Base-by-base conservation (phyloP, 2,888 invertebrate species). In the Ligdia adustata region DNA sequence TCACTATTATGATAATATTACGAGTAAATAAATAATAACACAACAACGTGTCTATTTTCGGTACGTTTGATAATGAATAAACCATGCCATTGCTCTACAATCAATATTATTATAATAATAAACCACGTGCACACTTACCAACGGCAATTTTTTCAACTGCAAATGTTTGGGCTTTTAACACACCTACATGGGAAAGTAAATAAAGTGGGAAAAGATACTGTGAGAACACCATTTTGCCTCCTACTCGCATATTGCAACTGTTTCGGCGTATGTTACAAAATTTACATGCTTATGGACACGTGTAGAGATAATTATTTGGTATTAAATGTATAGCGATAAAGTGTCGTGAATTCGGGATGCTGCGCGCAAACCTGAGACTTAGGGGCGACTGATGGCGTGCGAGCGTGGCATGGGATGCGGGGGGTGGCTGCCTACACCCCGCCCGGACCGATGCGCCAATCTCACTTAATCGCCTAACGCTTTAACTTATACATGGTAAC, bases 341-440 rank as follows among this genome's bases (percentile, higher is more conserved):
- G 61, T 58, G 69, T 63, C n/a, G n/a, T n/a, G n/a, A n/a, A n/a
- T n/a, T n/a, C 63, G 71, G 79, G 82, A 87, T 87, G 87, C 85
- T 88, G 86, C 74, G 87, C 73, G 75, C 87, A 80, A 87, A 86
- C 83, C 85, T 85, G 82, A 82, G 87, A 86, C 88, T 86, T 80
- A 70, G 82, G 82, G 85, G 80, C 89, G 79, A 89, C 89, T 89
- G 86, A 80, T 78, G 80, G 75, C 72, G 67, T 72, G 63, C 71
- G 69, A 69, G 64, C 54, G 83, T 77, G 75, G 82, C 77, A 69
- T 77, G 85, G 75, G 78, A 68, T 40, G 77, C 73, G 78, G n/a
- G 77, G 72, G 72, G 59, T 42, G 45, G 59, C 52, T 55, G 28
- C 71, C 70, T 68, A 58, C 69, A 66, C 65, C 74, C 55, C 65